A percentile compares a stretch with the other conserved stretches of the same genome.
phyloP scores from a whole-genome alignment of 2,113 vertebrate genomes.

The Glaucidium brasilianum region DNA sequence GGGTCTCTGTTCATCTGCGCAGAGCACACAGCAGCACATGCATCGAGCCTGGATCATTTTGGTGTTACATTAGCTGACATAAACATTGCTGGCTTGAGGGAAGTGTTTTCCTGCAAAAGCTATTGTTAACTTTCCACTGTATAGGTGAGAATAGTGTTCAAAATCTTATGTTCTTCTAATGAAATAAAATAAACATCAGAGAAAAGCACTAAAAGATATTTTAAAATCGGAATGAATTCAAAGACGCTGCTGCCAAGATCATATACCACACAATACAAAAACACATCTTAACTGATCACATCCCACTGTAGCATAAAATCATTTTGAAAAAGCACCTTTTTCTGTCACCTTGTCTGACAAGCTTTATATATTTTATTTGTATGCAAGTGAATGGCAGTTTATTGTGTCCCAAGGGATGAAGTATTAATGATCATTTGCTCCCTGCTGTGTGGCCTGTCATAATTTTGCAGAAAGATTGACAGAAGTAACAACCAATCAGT shows the following conservation, averaged over 20 bases:
- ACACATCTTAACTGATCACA: neutral
- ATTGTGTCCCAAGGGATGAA: slow-evolving; percentile 64
- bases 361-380: slow-evolving; percentile 72
- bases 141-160: neutral
- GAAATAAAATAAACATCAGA: neutral
- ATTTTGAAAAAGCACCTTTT: slow-evolving; percentile 45
- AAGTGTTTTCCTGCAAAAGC: neutral
- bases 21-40: accelerated
- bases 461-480: slow-evolving; percentile 69
- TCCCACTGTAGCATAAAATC: slow-evolving; percentile 2
- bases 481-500: slow-evolving; percentile 66
- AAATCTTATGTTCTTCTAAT: neutral
- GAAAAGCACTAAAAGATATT: neutral
- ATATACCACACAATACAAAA: neutral
- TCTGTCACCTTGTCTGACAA: slow-evolving; percentile 59
- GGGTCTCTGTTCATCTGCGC: neutral
- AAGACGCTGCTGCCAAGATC: slow-evolving; percentile 4
- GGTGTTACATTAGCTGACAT: neutral
- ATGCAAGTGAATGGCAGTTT: slow-evolving; percentile 68
- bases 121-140: neutral
- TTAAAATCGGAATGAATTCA: neutral
- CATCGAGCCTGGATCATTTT: accelerated
- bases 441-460: slow-evolving; percentile 70
- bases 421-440: slow-evolving; percentile 76
- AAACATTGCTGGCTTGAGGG: neutral